phyloP scores from a whole-genome alignment of 2,797 vertebrate species.

The Sebastes itinus region DNA sequence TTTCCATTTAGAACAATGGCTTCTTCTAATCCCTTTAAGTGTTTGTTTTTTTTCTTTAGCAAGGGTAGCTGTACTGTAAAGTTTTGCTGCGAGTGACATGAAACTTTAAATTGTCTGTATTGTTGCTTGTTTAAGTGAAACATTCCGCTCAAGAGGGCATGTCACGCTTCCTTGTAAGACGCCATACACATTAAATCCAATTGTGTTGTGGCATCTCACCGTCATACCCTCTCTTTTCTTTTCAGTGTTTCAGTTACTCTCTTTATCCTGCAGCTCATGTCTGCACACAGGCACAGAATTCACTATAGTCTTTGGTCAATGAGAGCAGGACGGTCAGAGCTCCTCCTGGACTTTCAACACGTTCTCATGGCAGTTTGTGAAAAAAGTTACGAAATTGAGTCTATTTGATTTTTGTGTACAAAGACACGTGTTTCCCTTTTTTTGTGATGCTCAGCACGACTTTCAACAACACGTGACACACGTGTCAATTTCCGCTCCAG shows the following conservation, averaged over 20 bases:
- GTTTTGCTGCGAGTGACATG: slow-evolving; percentile 7
- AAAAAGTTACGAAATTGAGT: too few relatives aligned
- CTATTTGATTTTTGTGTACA: rapidly evolving
- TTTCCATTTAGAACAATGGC: not conserved
- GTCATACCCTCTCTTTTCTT: not conserved
- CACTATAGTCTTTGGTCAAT: not conserved
- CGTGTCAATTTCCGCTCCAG: too few relatives aligned
- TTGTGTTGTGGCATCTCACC: slow-evolving; percentile 21
- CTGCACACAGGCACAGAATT: slow-evolving; percentile 10
- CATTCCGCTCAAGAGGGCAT: not conserved
- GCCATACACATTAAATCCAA: slow-evolving; percentile 30
- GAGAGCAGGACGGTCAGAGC: not conserved
- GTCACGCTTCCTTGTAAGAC: not conserved
- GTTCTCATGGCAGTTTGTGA: too few relatives aligned
- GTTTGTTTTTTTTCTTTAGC: not conserved
- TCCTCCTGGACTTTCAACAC: not conserved
- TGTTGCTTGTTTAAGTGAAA: slow-evolving; percentile 38
- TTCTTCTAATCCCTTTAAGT: not conserved
- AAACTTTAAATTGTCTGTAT: slow-evolving; percentile 29
- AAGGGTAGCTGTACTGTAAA: slow-evolving; percentile 1
- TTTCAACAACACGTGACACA: too few relatives aligned
- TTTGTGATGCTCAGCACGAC: too few relatives aligned
- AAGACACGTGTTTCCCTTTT: too few relatives aligned
- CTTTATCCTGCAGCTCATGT: not conserved
- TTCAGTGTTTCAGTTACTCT: not conserved